These are phyloP conservation scores for Crepidodera aurea DNA, from an alignment of 2,888 invertebrate species.

Conservation along the genomic window DNA sequence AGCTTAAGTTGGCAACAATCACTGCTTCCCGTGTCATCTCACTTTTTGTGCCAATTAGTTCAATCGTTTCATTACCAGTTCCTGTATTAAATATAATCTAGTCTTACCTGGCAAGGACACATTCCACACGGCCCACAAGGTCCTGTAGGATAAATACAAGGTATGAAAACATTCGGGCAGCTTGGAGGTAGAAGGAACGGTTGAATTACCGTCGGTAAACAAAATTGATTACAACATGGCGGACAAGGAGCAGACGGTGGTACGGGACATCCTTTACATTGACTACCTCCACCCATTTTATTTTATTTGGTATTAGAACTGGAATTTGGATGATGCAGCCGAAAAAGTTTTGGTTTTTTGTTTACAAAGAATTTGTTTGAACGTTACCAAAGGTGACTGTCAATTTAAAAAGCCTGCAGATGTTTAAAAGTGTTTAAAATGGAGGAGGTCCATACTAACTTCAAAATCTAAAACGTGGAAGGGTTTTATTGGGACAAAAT, in stretches of 20 bases:
- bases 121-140: conserved; percentile 7
- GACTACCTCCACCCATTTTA: neutral
- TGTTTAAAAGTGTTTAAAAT: too few relatives aligned
- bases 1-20: too few relatives aligned
- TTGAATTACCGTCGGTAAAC: conserved; percentile 11
- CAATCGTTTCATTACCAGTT: neutral
- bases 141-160: conserved; percentile 7
- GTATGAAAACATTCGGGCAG: conserved; percentile 6
- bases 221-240: conserved; percentile 3
- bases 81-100: neutral
- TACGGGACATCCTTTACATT: neutral
- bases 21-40: too few relatives aligned
- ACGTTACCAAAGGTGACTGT: neutral
- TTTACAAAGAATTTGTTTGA: neutral
- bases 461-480: too few relatives aligned
- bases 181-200: neutral
- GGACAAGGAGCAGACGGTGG: neutral
- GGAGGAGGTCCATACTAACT: too few relatives aligned
- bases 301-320: neutral
- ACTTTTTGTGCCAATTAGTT: neutral
- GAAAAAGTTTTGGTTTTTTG: neutral
- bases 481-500: too few relatives aligned
- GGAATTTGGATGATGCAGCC: neutral
- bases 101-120: conserved; percentile 13
- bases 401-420: too few relatives aligned